Evolutionary conservation across 2,113 vertebrate genomes (phyloP).

Genomic region (Jacana jacana): DNA sequence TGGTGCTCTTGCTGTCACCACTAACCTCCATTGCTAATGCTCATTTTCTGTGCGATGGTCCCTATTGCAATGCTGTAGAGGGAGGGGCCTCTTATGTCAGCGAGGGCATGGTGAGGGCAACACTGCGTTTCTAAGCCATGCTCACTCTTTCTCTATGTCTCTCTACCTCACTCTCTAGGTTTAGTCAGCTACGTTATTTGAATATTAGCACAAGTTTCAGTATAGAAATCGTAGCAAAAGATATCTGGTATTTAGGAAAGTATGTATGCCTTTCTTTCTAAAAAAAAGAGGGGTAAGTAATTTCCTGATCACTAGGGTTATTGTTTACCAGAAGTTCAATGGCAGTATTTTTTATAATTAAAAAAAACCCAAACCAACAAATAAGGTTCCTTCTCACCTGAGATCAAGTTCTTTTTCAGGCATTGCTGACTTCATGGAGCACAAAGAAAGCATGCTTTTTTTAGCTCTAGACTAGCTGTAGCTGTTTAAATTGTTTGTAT

Average conservation of each 20-base stretch:
- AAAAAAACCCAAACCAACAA: not conserved
- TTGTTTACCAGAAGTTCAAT: not conserved
- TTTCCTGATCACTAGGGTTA: not conserved
- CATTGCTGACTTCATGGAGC: not conserved
- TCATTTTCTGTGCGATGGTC: not conserved
- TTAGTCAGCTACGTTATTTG: not conserved
- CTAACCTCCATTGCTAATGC: accelerated
- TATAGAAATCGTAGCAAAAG: not conserved
- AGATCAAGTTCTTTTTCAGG: not conserved
- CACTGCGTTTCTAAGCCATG: not conserved
- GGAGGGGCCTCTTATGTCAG: not conserved
- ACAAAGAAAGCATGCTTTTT: not conserved
- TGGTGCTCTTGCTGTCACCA: not conserved
- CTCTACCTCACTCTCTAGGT: not conserved
- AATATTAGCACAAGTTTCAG: not conserved
- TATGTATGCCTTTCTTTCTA: not conserved
- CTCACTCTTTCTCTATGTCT: not conserved
- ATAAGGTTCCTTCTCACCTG: not conserved
- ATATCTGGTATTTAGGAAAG: not conserved
- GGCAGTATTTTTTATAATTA: not conserved
- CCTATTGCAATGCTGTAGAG: not conserved
- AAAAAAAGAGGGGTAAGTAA: not conserved
- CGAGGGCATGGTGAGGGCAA: accelerated
- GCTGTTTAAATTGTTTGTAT: not conserved
- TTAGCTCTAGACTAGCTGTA: not conserved